phyloP scores from a whole-genome alignment of 2,888 invertebrate genomes.

The Caenorhabditis sp. region DNA sequence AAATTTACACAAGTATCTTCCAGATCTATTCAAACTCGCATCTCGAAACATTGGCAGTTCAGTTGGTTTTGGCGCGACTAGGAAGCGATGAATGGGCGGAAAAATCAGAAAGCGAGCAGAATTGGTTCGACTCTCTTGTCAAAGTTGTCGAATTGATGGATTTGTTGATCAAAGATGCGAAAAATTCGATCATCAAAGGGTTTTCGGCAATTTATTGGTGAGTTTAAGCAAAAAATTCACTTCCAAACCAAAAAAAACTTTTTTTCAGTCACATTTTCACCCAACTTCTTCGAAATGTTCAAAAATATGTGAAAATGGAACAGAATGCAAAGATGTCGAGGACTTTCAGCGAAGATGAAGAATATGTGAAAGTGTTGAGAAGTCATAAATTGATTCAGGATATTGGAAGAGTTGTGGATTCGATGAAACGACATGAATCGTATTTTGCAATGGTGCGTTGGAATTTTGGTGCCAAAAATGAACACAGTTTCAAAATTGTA shows the following conservation, averaged over 20 bases:
- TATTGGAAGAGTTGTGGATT: constrained; percentile 23
- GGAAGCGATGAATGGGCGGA: constrained; percentile 30
- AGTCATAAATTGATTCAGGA: constrained; percentile 30
- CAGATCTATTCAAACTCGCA: constrained; percentile 20
- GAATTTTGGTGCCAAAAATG: no score
- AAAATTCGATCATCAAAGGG: constrained; percentile 24
- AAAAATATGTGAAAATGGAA: constrained; percentile 21
- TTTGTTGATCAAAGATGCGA: constrained; percentile 15
- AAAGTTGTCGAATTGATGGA: constrained; percentile 19
- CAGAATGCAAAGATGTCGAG: constrained; percentile 12
- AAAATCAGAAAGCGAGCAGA: constrained; percentile 12
- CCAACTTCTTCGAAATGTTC: constrained; percentile 9
- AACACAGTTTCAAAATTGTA: no score
- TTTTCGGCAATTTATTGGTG: constrained; percentile 10
- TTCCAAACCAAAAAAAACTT: constrained; percentile 5
- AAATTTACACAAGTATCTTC: background rate
- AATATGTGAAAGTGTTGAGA: constrained; percentile 7
- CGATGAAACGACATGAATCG: constrained; percentile 29
- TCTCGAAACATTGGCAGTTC: constrained; percentile 19
- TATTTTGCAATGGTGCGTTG: constrained; percentile 33
- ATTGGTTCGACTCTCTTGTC: constrained; percentile 19
- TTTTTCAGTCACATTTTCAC: constrained; percentile 24
- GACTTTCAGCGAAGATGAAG: constrained; percentile 13
- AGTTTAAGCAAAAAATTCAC: constrained; percentile 7
- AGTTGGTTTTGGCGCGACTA: constrained; percentile 17